A percentile compares a stretch with the other conserved stretches of the same genome.
Conservation (phyloP, 2,888 invertebrate genomes). For the Therioaphis trifolii region DNA sequence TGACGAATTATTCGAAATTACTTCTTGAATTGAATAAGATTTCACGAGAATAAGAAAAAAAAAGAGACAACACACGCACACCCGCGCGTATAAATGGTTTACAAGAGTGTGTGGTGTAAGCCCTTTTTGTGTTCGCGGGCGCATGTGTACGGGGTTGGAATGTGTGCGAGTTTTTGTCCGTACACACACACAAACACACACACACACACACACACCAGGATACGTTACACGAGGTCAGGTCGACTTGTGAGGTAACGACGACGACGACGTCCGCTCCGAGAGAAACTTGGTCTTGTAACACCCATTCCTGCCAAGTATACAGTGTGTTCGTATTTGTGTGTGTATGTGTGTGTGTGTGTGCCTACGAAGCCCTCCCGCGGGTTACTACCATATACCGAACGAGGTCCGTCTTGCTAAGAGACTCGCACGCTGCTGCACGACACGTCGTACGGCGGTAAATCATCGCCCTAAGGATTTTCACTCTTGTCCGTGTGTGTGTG, state of each 20-base stretch:
- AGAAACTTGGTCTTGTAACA: neutral
- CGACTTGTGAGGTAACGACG: constrained; percentile 21
- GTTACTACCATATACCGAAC: neutral
- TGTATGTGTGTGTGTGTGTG: neutral
- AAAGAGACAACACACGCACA: neutral
- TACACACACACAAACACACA: neutral
- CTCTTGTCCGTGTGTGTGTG: neutral
- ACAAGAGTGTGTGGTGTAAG: constrained; percentile 3
- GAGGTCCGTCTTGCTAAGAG: constrained; percentile 5
- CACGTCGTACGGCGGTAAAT: constrained; percentile 23
- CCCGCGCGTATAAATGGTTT: neutral
- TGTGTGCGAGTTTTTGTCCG: constrained; percentile 12
- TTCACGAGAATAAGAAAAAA: neutral
- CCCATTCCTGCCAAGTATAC: neutral
- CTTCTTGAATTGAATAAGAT: constrained; percentile 9
- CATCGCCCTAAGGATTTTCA: constrained; percentile 43
- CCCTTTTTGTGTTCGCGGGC: neutral
- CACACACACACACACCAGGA: neutral
- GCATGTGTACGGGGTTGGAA: constrained; percentile 9
- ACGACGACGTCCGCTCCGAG: neutral
- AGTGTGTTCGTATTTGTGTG: too few relatives aligned
- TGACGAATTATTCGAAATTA: constrained; percentile 61
- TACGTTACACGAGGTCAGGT: constrained; percentile 9
- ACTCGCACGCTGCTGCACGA: neutral
- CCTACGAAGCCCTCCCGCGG: constrained; percentile 47